These are phyloP conservation scores for Caerostris extrusa DNA, from an alignment of 1,140 invertebrate species.

Conservation along the genomic window DNA sequence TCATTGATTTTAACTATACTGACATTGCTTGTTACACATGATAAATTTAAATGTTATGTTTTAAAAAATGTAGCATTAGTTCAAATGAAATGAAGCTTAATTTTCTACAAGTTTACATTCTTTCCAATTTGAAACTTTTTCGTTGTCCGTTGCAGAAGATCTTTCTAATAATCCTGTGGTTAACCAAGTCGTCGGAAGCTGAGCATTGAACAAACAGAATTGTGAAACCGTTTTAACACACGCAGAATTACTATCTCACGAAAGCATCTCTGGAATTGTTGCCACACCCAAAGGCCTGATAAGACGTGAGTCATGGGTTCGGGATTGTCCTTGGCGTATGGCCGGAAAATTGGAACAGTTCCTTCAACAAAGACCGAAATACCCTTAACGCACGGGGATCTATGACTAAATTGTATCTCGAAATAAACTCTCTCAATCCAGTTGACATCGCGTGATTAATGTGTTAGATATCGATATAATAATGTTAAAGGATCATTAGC, in stretches of 20 bases:
- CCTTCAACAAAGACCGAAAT: neutral
- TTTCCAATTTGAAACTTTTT: no score
- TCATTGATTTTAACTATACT: no score
- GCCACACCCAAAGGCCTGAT: constrained; percentile 50
- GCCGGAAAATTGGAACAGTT: constrained; percentile 26
- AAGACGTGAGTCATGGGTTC: constrained; percentile 43
- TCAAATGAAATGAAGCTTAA: no score
- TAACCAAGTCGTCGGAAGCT: neutral
- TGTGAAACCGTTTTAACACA: neutral
- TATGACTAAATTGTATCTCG: neutral
- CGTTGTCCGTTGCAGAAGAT: no score
- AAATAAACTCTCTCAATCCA: neutral
- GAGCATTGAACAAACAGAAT: neutral
- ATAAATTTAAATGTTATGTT: no score
- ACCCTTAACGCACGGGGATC: neutral
- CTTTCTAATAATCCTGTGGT: no score
- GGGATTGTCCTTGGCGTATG: constrained; percentile 27
- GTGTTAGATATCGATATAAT: neutral
- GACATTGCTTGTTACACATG: no score
- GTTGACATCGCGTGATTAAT: neutral
- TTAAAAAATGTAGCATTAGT: no score
- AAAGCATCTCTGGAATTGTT: constrained; percentile 49
- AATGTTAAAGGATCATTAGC: neutral
- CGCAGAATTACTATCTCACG: neutral
- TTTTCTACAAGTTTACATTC: no score